phyloP scores from a whole-genome alignment of 1,140 invertebrate species.

The Aphis gossypii region DNA sequence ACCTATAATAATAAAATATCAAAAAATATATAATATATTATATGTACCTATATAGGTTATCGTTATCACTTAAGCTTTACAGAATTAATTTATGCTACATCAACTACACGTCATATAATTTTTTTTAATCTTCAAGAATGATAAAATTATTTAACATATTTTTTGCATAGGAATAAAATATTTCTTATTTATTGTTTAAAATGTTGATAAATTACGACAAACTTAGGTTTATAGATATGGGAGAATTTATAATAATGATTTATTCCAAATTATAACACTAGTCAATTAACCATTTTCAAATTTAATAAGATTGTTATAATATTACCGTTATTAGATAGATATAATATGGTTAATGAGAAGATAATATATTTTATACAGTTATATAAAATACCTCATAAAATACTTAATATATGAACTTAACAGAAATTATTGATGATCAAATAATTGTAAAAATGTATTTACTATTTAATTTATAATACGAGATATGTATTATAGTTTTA shows the following conservation, averaged over 20 bases:
- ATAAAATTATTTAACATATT: background rate
- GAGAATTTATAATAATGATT: background rate
- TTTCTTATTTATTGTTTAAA: background rate
- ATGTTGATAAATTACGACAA: background rate
- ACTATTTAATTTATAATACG: too few species aligned
- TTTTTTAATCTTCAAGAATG: background rate
- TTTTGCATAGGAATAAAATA: too few species aligned
- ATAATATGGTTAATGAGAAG: background rate
- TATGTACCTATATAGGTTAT: background rate
- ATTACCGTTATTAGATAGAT: background rate
- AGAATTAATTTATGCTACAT: background rate
- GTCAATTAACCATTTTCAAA: background rate
- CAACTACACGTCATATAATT: background rate
- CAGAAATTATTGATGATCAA: background rate
- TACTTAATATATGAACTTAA: background rate
- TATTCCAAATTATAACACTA: background rate
- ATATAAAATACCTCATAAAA: background rate
- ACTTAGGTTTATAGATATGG: background rate
- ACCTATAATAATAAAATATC: background rate
- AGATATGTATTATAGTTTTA: background rate
- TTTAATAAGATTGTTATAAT: background rate
- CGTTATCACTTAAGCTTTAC: background rate
- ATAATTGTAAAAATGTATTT: background rate
- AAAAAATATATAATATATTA: background rate
- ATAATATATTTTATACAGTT: too few species aligned